Evolutionary conservation across 2,888 invertebrate species (phyloP).

Genomic region (Thymelicus lineola): DNA sequence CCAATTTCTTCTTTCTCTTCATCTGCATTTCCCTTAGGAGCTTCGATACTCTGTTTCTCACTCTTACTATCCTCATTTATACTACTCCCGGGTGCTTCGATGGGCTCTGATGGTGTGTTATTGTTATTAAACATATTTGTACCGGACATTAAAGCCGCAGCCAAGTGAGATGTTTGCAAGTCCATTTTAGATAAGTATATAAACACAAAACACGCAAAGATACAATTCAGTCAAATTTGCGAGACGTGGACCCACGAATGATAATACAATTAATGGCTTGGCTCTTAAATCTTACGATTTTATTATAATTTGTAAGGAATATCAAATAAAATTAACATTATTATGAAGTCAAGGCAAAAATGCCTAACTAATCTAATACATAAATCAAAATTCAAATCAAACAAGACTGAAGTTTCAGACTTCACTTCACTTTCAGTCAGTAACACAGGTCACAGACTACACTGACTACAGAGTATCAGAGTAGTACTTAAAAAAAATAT

Average conservation of each 20-base stretch:
- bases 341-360: no score
- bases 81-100: conserved; percentile 43
- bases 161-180: conserved; percentile 79
- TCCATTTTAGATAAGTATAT: conserved; percentile 58
- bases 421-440: no score
- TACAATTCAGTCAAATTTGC: neutral
- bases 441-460: no score
- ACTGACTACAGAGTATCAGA: no score
- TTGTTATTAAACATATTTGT: conserved; percentile 57
- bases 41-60: conserved; percentile 58
- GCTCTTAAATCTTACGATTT: no score
- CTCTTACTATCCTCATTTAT: conserved; percentile 57
- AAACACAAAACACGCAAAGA: neutral
- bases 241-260: neutral
- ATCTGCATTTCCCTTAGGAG: conserved; percentile 60
- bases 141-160: conserved; percentile 79
- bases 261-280: no score
- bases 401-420: no score
- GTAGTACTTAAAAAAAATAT: no score
- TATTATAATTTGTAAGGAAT: no score
- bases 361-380: no score
- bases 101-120: conserved; percentile 47
- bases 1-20: conserved; percentile 77
- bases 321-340: no score
- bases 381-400: no score